A percentile compares a stretch with the other conserved stretches of the same genome.
These are phyloP conservation scores for Ceratosolen fusciceps DNA, from an alignment of 1,140 invertebrate genomes.

Conservation along the genomic window DNA sequence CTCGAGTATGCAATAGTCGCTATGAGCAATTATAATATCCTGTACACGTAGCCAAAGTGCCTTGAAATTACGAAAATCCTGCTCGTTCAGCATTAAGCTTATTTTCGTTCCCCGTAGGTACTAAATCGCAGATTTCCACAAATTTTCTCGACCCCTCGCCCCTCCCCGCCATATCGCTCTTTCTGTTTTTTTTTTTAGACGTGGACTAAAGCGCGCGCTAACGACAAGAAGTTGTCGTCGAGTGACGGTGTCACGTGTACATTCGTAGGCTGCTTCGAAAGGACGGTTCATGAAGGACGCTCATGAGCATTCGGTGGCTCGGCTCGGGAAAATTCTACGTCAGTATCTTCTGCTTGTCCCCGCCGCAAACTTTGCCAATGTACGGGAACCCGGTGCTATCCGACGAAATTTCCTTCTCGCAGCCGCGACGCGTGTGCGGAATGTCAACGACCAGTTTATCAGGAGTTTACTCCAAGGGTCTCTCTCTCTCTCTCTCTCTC, in stretches of 20 bases:
- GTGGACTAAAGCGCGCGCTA: background rate
- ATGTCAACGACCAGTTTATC: constrained; percentile 31
- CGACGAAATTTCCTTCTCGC: constrained; percentile 31
- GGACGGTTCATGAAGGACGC: constrained; percentile 16
- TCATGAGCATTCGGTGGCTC: background rate
- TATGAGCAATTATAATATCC: too few relatives aligned
- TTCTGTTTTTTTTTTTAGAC: background rate
- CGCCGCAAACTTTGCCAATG: constrained; percentile 18
- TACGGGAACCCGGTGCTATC: too few relatives aligned
- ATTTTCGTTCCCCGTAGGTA: background rate
- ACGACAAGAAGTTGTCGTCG: constrained; percentile 10
- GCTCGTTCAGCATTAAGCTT: background rate
- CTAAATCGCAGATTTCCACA: too few relatives aligned
- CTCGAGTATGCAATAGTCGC: too few relatives aligned
- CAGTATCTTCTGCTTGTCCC: background rate
- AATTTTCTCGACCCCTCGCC: too few relatives aligned
- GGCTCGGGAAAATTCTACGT: background rate
- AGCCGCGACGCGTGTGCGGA: constrained; percentile 1
- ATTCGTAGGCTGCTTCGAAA: too few relatives aligned
- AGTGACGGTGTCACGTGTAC: background rate
- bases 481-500: too few relatives aligned
- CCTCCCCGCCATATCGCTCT: background rate
- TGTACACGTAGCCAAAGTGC: too few relatives aligned
- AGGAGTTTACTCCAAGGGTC: too few relatives aligned
- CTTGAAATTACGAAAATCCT: too few relatives aligned